phyloP scores from a whole-genome alignment of 2,888 invertebrate species.

The Hemicrepidius hirtus region DNA sequence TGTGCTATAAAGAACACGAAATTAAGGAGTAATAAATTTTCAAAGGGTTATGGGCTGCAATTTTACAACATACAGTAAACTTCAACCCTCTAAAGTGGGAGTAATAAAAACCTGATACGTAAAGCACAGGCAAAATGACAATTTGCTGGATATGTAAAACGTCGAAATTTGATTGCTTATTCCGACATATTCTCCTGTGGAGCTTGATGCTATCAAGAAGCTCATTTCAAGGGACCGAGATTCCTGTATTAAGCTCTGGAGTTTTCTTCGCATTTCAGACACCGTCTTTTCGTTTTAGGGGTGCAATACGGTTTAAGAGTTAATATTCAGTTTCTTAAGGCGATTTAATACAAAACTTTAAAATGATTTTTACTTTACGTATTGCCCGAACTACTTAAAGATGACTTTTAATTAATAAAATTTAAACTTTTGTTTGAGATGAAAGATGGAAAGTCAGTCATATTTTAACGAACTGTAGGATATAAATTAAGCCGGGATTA shows the following conservation, averaged over 20 bases:
- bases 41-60: constrained; percentile 10
- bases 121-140: constrained; percentile 18
- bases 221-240: constrained; percentile 39
- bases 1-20: neutral
- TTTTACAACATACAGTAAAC: constrained; percentile 22
- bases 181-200: constrained; percentile 34
- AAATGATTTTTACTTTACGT: neutral
- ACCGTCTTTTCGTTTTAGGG: constrained; percentile 22
- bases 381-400: too few species aligned
- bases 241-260: constrained; percentile 30
- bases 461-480: neutral
- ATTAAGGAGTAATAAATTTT: constrained; percentile 21
- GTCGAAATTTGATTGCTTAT: constrained; percentile 30
- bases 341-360: constrained; percentile 10
- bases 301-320: constrained; percentile 10
- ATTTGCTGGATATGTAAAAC: constrained; percentile 24
- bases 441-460: neutral
- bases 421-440: too few species aligned
- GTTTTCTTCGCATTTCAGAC: constrained; percentile 8
- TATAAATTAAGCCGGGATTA: constrained; percentile 17
- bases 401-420: too few species aligned
- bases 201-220: constrained; percentile 36
- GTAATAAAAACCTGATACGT: constrained; percentile 22
- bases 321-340: constrained; percentile 8
- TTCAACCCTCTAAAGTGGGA: neutral